Evolutionary conservation across 1,140 invertebrate genomes (phyloP), one percentile per base, ranked within the genome.

Genomic region (Physella acuta): DNA sequence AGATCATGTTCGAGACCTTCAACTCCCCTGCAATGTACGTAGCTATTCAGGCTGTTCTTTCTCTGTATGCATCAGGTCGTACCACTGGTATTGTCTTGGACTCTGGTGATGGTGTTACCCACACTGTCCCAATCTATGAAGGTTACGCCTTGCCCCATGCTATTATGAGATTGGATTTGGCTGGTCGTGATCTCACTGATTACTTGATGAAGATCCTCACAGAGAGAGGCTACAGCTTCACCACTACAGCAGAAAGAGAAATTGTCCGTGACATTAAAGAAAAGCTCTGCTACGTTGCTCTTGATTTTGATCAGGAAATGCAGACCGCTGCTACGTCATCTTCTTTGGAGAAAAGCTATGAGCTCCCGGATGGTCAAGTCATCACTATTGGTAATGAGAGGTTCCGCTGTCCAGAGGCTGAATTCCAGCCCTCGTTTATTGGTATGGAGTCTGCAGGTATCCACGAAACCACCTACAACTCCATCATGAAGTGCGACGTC

Each of bases 1-100:
- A 61, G 24, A 44, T 39, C 36, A 61, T 61, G 59, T 61, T 61
- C 39, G 59, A 82, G 67, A 81, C 79, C 52, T 95, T 95, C 90
- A 94, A 95, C 87, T 91, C 90, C 52, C 93, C 93, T 0, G 93
- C 93, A 93, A 95, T 82, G 94, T 93, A 74, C 93, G 96, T 56
- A 89, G 95, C 60, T 94, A 11, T 61, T 26, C 59, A 61, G 39
- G 36, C 59, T n/a, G 59, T 61, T 17, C 59, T 61, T 4, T 39
- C 94, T 24, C 85, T 96, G 77, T 96, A 96, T 84, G 93, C 93
- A 74, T 94, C 93, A 20, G 44, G 44, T 52, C 44, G 44, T 20
- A 31, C 20, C 16, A 52, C 44, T 2, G 44, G 62, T 31, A 36
- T 51, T 31, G 62, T 93, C 92, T 77, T 91, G 89, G 26, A 58